Evolutionary conservation across 2,797 vertebrate genomes (phyloP).

Genomic region (Schizopygopsis pylzovi): DNA sequence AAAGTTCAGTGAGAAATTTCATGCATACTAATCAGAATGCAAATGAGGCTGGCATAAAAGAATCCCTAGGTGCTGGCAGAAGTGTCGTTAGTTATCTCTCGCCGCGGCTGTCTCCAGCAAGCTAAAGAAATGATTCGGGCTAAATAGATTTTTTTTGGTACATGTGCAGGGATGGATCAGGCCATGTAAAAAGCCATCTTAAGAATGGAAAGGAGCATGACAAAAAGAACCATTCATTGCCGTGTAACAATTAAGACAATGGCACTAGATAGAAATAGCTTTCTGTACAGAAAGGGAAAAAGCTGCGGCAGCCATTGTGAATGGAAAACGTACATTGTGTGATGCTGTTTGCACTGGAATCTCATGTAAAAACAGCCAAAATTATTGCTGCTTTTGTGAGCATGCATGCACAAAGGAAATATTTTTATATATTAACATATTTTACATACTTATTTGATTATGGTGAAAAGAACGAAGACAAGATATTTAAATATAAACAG

Average conservation of each 20-base stretch:
- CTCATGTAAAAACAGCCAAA: not conserved
- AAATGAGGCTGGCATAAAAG: constrained; percentile 83
- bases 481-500: not conserved
- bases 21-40: constrained; percentile 89
- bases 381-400: not conserved
- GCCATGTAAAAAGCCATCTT: constrained; percentile 36
- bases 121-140: constrained; percentile 66
- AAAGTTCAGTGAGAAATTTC: constrained; percentile 89
- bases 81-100: constrained; percentile 76
- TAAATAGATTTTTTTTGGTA: constrained; percentile 66
- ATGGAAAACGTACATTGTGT: constrained; percentile 44
- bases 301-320: constrained; percentile 9
- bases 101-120: constrained; percentile 66
- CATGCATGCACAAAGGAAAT: not conserved
- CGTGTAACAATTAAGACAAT: constrained; percentile 57
- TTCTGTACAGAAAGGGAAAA: constrained; percentile 42
- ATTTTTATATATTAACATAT: not conserved
- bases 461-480: not conserved
- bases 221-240: constrained; percentile 48
- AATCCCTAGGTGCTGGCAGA: constrained; percentile 75
- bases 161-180: constrained; percentile 30
- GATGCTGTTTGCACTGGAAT: constrained; percentile 17
- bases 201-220: constrained; percentile 32
- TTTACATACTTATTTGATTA: not conserved
- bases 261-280: constrained; percentile 48